These are phyloP conservation scores for Heliconius hewitsoni DNA, from an alignment of 1,140 invertebrate species.

Conservation along the genomic window DNA sequence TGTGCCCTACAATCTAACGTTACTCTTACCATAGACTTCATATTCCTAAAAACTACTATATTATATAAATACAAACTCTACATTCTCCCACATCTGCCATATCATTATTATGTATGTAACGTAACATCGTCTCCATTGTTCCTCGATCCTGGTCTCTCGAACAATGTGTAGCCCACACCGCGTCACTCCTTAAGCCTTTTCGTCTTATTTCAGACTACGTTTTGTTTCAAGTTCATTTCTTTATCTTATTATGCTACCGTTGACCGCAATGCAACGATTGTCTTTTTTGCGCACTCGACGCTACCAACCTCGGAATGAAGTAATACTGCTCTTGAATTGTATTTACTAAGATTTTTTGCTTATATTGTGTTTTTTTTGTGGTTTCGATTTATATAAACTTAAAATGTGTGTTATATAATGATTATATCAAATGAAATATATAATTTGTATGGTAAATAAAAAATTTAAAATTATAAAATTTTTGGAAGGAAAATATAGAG, in stretches of 20 bases:
- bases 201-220: constrained; percentile 77
- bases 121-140: constrained; percentile 51
- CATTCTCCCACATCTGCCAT: constrained; percentile 2
- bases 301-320: constrained; percentile 69
- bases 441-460: neutral
- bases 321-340: constrained; percentile 71
- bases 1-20: no score
- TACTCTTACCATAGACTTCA: neutral
- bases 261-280: constrained; percentile 62
- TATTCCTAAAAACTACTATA: neutral
- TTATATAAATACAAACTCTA: constrained; percentile 4
- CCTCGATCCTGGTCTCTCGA: constrained; percentile 36
- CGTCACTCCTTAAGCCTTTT: constrained; percentile 78
- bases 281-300: constrained; percentile 72
- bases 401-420: constrained; percentile 56
- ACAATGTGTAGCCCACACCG: constrained; percentile 75
- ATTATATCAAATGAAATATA: neutral
- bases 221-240: constrained; percentile 76
- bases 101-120: constrained; percentile 9
- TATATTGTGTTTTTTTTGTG: constrained; percentile 54
- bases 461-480: no score
- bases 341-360: constrained; percentile 62
- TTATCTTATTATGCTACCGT: constrained; percentile 81
- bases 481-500: no score
- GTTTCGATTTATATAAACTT: constrained; percentile 19